A percentile compares a stretch with the other conserved stretches of the same genome.
Evolutionary conservation across 2,113 vertebrate species (phyloP).

Genomic region (Parus major): DNA sequence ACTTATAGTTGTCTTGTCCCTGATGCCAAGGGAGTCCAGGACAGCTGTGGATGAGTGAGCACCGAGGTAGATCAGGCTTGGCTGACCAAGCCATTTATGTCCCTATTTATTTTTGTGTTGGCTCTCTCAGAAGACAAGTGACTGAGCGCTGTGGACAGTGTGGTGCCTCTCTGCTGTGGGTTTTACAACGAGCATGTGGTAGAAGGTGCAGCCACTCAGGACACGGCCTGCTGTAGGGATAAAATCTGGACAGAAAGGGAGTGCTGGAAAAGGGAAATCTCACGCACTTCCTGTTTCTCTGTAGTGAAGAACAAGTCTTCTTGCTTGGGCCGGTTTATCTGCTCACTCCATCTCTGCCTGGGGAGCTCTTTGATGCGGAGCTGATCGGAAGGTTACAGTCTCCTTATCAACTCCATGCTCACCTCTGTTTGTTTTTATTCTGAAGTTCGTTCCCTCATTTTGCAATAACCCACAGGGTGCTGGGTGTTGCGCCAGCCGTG

Average conservation of each 20-base stretch:
- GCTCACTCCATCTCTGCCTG: constrained; percentile 52
- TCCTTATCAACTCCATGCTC: constrained; percentile 63
- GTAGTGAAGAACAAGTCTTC: constrained; percentile 25
- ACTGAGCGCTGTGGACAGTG: fast-evolving
- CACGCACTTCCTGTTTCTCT: constrained; percentile 18
- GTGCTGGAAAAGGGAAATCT: constrained; percentile 45
- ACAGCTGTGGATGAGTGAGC: constrained; percentile 42
- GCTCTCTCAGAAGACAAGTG: neutral
- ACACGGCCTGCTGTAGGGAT: neutral
- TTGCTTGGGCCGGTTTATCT: constrained; percentile 30
- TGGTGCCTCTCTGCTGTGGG: neutral
- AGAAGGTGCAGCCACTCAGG: neutral
- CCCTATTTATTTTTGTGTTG: neutral
- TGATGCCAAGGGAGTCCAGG: constrained; percentile 43
- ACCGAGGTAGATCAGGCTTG: neutral
- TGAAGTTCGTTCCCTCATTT: constrained; percentile 40
- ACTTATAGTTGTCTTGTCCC: constrained; percentile 62
- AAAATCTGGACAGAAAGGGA: constrained; percentile 31
- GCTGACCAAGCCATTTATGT: constrained; percentile 5
- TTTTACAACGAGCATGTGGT: neutral
- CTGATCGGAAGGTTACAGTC: constrained; percentile 41
- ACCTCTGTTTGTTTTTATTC: constrained; percentile 59
- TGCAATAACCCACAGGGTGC: constrained; percentile 59
- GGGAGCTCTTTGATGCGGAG: constrained; percentile 29
- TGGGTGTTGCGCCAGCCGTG: constrained; percentile 36